Conservation (phyloP, 1,140 invertebrate species). For the Halictus rubicundus region DNA sequence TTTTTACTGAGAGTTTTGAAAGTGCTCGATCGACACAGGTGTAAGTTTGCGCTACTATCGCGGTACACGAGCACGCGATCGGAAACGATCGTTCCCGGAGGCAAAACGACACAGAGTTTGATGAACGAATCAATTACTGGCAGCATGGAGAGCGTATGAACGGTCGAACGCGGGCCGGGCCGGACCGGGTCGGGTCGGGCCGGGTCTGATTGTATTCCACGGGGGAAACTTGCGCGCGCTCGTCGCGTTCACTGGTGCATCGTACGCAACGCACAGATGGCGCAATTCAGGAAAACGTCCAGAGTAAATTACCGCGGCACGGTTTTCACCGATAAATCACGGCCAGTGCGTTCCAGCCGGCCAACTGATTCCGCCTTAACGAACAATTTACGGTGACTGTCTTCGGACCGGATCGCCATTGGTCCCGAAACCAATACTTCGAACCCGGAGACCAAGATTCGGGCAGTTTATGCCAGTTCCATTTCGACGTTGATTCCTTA, state of each 20-base stretch:
- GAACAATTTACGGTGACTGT: constrained; percentile 54
- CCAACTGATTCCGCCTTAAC: constrained; percentile 47
- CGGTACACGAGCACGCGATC: neutral
- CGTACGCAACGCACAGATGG: constrained; percentile 41
- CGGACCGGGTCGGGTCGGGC: too few species aligned
- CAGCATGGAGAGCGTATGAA: constrained; percentile 29
- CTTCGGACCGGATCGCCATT: neutral
- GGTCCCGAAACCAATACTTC: neutral
- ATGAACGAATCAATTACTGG: constrained; percentile 53
- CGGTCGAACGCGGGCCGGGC: constrained; percentile 5
- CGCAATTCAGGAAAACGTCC: constrained; percentile 53
- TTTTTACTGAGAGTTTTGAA: neutral
- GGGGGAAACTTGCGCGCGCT: constrained; percentile 34
- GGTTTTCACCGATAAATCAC: constrained; percentile 54
- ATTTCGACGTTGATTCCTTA: too few species aligned
- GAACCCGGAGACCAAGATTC: neutral
- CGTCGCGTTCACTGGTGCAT: constrained; percentile 5
- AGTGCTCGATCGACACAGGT: neutral
- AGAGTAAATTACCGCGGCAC: constrained; percentile 48
- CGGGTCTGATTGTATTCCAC: constrained; percentile 36
- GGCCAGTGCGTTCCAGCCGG: constrained; percentile 23
- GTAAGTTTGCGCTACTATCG: neutral
- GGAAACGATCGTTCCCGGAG: constrained; percentile 6
- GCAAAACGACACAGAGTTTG: constrained; percentile 21
- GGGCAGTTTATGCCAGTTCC: neutral